A percentile compares a stretch with the other conserved stretches of the same genome.
Evolutionary conservation across 2,113 vertebrate genomes (phyloP).

Genomic region (Phylloscopus trochiloides): DNA sequence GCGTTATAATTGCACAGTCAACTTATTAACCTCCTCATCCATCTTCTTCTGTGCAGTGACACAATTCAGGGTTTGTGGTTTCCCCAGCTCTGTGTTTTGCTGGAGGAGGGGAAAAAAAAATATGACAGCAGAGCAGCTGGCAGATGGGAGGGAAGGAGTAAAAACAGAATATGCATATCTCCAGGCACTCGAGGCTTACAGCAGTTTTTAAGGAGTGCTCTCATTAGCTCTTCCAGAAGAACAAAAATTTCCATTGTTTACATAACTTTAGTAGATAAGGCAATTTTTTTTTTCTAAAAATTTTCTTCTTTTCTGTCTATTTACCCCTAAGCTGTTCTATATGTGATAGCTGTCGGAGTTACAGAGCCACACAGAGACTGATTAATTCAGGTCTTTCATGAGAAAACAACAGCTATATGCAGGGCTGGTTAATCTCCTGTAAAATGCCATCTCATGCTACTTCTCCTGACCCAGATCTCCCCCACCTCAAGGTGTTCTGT

Average conservation of each 20-base stretch:
- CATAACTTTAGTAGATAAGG: background rate
- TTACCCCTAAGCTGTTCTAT: background rate
- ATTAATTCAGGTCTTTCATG: background rate
- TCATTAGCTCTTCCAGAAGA: background rate
- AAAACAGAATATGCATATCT: background rate
- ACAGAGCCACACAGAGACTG: background rate
- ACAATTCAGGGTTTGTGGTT: background rate
- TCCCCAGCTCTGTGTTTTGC: background rate
- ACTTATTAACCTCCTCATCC: constrained; percentile 45
- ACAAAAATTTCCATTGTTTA: background rate
- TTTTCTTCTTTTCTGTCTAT: background rate
- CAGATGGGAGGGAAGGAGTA: background rate
- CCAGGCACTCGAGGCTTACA: background rate
- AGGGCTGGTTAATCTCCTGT: background rate
- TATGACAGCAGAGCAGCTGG: background rate
- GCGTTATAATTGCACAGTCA: constrained; percentile 3
- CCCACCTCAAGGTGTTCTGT: background rate
- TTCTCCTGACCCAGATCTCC: background rate
- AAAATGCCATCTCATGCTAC: background rate
- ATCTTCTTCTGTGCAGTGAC: background rate
- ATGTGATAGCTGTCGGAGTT: background rate
- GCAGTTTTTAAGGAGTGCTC: background rate
- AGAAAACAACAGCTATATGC: background rate
- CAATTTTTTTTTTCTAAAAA: fast-evolving
- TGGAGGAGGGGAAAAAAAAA: background rate